A percentile compares a stretch with the other conserved stretches of the same genome.
These are phyloP conservation scores for Platygyra sinensis DNA, from an alignment of 64 coral and sea anemone species.

Conservation along the genomic window DNA sequence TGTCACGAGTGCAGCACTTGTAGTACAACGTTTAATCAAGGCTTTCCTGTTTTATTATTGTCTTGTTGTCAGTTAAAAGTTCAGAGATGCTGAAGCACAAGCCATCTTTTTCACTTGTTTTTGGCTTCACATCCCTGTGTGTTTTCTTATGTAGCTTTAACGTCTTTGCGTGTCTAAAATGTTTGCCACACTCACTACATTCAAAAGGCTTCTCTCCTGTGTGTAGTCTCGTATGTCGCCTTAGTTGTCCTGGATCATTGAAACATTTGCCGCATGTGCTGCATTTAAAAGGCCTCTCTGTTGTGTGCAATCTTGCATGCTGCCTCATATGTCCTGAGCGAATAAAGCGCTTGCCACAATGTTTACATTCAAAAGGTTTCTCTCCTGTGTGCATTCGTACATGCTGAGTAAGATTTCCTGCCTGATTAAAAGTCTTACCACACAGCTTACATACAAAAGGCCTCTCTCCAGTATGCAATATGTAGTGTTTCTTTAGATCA, in stretches of 20 bases:
- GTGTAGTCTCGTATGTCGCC: not conserved
- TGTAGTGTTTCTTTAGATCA: not conserved
- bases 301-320: not conserved
- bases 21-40: too few species aligned
- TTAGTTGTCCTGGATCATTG: not conserved
- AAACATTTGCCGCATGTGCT: not conserved
- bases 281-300: not conserved
- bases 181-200: not conserved
- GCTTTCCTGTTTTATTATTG: too few species aligned
- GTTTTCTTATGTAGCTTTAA: not conserved
- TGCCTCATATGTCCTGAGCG: not conserved
- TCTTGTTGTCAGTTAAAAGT: too few species aligned
- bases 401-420: not conserved
- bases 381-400: slow-evolving; percentile 1
- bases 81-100: not conserved
- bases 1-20: too few species aligned
- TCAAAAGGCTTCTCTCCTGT: not conserved
- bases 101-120: not conserved
- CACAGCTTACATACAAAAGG: not conserved
- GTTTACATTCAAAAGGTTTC: not conserved
- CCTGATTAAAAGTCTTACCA: not conserved
- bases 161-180: not conserved
- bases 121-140: not conserved
- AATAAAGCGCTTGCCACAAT: not conserved
- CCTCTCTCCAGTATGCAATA: not conserved